Evolutionary conservation across 2,113 vertebrate species (phyloP).

Genomic region (Silurus glanis): DNA sequence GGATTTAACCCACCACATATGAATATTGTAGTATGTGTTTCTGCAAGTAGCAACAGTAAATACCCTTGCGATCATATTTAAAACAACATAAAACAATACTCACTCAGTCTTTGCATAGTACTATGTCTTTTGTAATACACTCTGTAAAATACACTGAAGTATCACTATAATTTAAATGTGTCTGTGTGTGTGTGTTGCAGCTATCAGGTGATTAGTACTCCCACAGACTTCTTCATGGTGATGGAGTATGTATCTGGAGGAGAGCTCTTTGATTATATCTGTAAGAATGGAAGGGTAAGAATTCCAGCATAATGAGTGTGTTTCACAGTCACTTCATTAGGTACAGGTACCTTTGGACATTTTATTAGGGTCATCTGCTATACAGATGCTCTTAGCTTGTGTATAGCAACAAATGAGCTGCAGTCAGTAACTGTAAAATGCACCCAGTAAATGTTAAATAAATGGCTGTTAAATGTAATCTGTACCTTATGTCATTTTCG

Average conservation of each 20-base stretch:
- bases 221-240: slow-evolving; percentile 99
- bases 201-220: slow-evolving; percentile 98
- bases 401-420: background rate
- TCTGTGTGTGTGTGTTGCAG: slow-evolving; percentile 67
- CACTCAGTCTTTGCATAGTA: background rate
- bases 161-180: background rate
- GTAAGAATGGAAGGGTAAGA: slow-evolving; percentile 96
- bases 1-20: background rate
- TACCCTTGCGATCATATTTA: background rate
- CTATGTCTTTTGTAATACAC: background rate
- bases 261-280: slow-evolving; percentile 99
- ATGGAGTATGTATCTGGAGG: slow-evolving; percentile 98
- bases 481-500: background rate
- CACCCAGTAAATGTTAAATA: background rate
- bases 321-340: background rate
- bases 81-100: background rate
- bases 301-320: background rate
- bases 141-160: background rate
- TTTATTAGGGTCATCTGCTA: background rate
- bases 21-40: background rate
- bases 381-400: background rate
- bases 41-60: background rate
- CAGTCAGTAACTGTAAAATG: background rate
- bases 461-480: background rate
- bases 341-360: background rate